These are phyloP conservation scores for Halcyon malimbica DNA, from an alignment of 2,113 vertebrate genomes.

Conservation along the genomic window DNA sequence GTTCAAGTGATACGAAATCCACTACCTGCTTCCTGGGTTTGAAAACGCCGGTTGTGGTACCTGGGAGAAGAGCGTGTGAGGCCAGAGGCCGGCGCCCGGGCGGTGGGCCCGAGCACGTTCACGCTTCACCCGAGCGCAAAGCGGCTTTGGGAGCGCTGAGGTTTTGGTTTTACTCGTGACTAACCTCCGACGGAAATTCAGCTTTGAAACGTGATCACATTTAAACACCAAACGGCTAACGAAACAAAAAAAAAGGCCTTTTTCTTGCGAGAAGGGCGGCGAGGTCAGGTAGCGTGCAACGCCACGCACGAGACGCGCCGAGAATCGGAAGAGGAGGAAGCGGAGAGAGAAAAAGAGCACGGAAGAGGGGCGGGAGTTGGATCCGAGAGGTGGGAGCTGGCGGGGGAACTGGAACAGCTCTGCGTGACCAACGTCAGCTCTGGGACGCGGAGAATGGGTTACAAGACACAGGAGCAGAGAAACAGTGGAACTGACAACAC, in stretches of 20 bases:
- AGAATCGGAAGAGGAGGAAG: slow-evolving; percentile 49
- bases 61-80: background rate
- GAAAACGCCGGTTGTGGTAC: background rate
- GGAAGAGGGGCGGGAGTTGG: background rate
- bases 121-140: background rate
- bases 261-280: background rate
- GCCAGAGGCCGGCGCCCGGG: background rate
- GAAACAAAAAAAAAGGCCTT: background rate
- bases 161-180: background rate
- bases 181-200: slow-evolving; percentile 24
- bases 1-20: background rate
- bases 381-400: background rate
- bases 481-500: slow-evolving; percentile 71
- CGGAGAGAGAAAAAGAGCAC: background rate
- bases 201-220: slow-evolving; percentile 17
- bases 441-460: slow-evolving; percentile 9
- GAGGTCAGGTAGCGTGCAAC: slow-evolving; percentile 25
- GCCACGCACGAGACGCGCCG: slow-evolving; percentile 44
- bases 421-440: slow-evolving; percentile 10
- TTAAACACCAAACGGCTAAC: slow-evolving; percentile 55
- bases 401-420: slow-evolving; percentile 26
- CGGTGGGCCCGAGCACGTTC: background rate
- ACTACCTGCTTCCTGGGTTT: background rate
- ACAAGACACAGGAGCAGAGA: slow-evolving; percentile 70
- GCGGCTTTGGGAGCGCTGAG: background rate